These are phyloP conservation scores for Ditylenchus dipsaci DNA, from an alignment of 1,140 invertebrate genomes.

Conservation along the genomic window DNA sequence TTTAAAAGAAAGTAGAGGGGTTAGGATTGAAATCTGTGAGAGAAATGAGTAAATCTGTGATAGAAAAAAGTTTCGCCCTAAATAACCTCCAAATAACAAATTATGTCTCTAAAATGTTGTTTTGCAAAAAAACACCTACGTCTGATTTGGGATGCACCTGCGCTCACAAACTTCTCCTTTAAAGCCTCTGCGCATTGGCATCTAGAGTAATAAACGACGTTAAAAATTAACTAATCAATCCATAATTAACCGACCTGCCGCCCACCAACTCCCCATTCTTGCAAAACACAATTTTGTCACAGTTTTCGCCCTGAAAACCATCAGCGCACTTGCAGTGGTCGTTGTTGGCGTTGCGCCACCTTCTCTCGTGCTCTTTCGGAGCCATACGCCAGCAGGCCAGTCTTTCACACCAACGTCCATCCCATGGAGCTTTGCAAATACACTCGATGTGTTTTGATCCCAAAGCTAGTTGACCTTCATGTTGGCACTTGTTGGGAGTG, in stretches of 20 bases:
- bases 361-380: conserved; percentile 38
- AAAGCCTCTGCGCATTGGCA: conserved; percentile 42
- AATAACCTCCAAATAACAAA: too few species aligned
- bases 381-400: conserved; percentile 46
- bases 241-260: conserved; percentile 14
- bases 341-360: conserved; percentile 31
- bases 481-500: conserved; percentile 38
- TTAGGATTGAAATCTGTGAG: too few species aligned
- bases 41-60: too few species aligned
- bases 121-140: conserved; percentile 29
- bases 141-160: conserved; percentile 44
- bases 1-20: too few species aligned
- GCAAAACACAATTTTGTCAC: conserved; percentile 32
- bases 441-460: conserved; percentile 37
- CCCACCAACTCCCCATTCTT: conserved; percentile 37
- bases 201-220: conserved; percentile 6
- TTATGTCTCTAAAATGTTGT: too few species aligned
- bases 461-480: conserved; percentile 37
- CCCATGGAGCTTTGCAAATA: conserved; percentile 47
- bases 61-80: too few species aligned
- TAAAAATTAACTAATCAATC: neutral
- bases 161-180: conserved; percentile 45
- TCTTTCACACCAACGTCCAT: conserved; percentile 38
- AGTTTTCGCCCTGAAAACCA: conserved; percentile 38
- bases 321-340: conserved; percentile 39